Evolutionary conservation across 2,888 invertebrate species (phyloP).

Genomic region (Xylocampa areola): DNA sequence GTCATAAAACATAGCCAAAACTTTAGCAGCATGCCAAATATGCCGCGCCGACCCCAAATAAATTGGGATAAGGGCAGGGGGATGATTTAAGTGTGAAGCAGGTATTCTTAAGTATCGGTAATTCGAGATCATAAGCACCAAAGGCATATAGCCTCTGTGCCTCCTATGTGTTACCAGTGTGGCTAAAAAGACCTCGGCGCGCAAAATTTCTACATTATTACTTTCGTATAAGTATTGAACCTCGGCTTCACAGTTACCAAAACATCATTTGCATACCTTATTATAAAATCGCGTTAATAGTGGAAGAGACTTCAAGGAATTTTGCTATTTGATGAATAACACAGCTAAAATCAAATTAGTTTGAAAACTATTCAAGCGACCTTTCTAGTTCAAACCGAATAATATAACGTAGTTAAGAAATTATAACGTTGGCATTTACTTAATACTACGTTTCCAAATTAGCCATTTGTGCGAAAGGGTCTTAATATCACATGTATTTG

Average conservation of each 20-base stretch:
- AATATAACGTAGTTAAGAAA: neutral
- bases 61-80: no score
- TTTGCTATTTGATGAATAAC: neutral
- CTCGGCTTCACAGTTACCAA: constrained; percentile 11
- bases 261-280: constrained; percentile 29
- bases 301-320: neutral
- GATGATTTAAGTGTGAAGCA: no score
- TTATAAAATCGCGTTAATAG: no score
- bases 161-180: neutral
- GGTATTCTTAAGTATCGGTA: no score
- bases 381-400: constrained; percentile 3
- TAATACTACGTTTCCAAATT: constrained; percentile 14
- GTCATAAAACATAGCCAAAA: no score
- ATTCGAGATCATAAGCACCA: no score
- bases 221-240: neutral
- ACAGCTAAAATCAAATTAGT: neutral
- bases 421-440: constrained; percentile 10
- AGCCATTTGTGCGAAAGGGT: constrained; percentile 15
- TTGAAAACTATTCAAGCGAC: neutral
- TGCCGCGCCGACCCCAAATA: no score
- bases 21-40: no score
- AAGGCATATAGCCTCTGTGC: no score
- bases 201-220: neutral
- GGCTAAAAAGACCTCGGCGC: neutral
- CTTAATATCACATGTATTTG: constrained; percentile 19